Conservation (phyloP, 1,140 invertebrate species). For the Trichonephila clavata region DNA sequence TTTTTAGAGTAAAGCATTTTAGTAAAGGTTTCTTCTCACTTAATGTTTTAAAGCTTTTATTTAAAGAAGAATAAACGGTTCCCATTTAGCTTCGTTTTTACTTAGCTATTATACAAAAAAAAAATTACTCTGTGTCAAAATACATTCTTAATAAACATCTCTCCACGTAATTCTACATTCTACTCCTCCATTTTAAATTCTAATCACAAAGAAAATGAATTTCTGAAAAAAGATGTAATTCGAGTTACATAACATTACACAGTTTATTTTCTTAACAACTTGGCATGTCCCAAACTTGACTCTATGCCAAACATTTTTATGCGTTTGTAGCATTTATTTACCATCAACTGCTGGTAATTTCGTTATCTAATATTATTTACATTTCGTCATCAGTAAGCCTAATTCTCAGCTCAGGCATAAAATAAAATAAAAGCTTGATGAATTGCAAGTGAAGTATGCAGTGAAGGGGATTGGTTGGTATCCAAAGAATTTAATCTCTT, state of each 20-base stretch:
- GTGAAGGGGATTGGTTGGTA: neutral
- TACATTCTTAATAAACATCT: no score
- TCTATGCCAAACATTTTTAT: neutral
- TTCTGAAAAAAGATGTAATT: neutral
- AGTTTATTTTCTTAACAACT: conserved; percentile 9
- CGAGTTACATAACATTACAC: neutral
- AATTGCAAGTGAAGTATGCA: neutral
- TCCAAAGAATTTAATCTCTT: neutral
- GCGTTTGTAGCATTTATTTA: neutral
- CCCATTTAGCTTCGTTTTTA: no score
- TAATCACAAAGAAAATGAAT: neutral
- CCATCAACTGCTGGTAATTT: neutral
- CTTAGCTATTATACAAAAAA: no score
- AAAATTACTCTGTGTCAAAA: no score
- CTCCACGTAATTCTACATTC: no score
- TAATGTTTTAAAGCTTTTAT: no score
- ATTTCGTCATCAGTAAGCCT: neutral
- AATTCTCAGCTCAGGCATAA: neutral
- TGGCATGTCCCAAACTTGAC: neutral
- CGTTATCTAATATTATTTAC: neutral
- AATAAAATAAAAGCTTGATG: neutral
- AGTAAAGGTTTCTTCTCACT: no score
- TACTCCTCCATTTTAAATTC: neutral
- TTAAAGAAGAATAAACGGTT: no score
- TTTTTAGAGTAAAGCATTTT: no score